A percentile compares a stretch with the other conserved stretches of the same genome.
phyloP scores from a whole-genome alignment of 2,888 invertebrate species.

The Hesperia comma region DNA sequence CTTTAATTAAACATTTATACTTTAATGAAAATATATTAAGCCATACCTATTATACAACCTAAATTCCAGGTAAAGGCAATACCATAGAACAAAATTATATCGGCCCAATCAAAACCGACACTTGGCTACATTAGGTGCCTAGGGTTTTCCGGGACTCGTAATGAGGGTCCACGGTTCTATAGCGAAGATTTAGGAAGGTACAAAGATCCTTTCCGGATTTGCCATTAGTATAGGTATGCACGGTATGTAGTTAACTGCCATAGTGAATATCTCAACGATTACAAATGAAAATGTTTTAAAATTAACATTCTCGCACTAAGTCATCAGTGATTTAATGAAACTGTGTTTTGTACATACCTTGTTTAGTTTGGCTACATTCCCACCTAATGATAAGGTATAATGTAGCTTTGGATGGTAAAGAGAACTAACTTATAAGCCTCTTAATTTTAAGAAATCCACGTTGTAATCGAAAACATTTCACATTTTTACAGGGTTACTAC shows the following conservation, averaged over 20 bases:
- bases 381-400: too few species aligned
- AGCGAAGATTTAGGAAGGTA: conserved; percentile 29
- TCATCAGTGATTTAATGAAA: not conserved
- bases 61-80: not conserved
- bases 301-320: not conserved
- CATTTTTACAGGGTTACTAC: too few species aligned
- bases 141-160: conserved; percentile 25
- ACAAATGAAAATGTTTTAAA: not conserved
- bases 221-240: conserved; percentile 2
- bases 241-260: conserved; percentile 4
- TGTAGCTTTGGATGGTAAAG: too few species aligned
- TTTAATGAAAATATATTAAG: too few species aligned
- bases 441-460: too few species aligned
- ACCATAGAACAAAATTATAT: conserved; percentile 11
- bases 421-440: too few species aligned
- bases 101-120: conserved; percentile 8
- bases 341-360: not conserved
- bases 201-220: conserved; percentile 18
- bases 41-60: too few species aligned
- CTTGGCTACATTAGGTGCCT: conserved; percentile 16
- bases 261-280: not conserved
- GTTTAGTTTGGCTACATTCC: too few species aligned
- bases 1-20: too few species aligned
- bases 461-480: too few species aligned
- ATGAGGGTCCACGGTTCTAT: conserved; percentile 27